A percentile compares a stretch with the other conserved stretches of the same genome.
Evolutionary conservation across 2,797 vertebrate genomes (phyloP).

Genomic region (Chelon labrosus): DNA sequence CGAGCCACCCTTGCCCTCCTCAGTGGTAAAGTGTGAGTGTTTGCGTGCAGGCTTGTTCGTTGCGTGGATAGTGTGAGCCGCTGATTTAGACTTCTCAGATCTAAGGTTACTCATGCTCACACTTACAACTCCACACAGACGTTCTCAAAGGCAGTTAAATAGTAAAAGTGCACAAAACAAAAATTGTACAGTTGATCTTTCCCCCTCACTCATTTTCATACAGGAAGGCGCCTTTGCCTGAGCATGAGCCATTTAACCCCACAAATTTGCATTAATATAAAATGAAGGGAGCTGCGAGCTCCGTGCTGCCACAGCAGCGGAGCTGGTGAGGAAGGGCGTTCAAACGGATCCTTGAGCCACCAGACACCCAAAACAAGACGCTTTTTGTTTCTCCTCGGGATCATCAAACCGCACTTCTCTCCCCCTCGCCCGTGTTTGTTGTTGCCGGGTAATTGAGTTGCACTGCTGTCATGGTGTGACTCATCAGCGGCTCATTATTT

Average conservation of each 20-base stretch:
- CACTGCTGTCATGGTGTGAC: constrained; percentile 54
- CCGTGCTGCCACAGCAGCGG: neutral
- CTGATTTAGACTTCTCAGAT: constrained; percentile 7
- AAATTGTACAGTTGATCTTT: neutral
- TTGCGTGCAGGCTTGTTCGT: constrained; percentile 14
- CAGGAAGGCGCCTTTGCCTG: constrained; percentile 2
- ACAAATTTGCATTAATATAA: constrained; percentile 45
- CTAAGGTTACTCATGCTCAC: neutral
- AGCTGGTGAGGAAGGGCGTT: constrained; percentile 53
- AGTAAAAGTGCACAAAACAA: too few relatives aligned
- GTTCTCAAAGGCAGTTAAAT: neutral
- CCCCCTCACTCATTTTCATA: neutral
- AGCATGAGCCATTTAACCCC: constrained; percentile 41
- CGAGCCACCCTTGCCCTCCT: constrained; percentile 33
- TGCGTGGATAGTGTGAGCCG: constrained; percentile 8
- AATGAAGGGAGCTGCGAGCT: constrained; percentile 30
- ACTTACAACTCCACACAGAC: neutral
- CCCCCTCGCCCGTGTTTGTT: constrained; percentile 54
- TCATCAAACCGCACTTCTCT: constrained; percentile 57
- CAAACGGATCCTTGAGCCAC: constrained; percentile 35
- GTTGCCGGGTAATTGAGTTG: constrained; percentile 72
- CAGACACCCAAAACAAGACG: constrained; percentile 34
- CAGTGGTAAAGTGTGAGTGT: constrained; percentile 25
- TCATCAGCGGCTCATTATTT: constrained; percentile 75
- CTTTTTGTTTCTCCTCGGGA: constrained; percentile 48